A percentile compares a stretch with the other conserved stretches of the same genome.
These are phyloP conservation scores for Microctenopoma stevenorrisi DNA, from an alignment of 2,797 vertebrate species.

Conservation along the genomic window DNA sequence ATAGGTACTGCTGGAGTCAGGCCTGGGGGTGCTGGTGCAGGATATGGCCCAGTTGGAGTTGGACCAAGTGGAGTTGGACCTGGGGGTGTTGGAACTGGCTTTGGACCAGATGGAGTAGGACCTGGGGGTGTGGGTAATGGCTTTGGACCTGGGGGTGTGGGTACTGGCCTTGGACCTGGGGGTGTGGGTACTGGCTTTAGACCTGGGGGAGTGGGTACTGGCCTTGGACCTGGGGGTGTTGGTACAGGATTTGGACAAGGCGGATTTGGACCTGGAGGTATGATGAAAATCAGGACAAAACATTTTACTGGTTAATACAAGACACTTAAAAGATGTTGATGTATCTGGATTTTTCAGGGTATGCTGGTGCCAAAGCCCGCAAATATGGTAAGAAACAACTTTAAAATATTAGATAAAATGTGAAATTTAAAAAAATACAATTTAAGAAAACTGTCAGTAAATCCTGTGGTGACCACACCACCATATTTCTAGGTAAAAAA, in stretches of 20 bases:
- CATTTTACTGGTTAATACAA: background rate
- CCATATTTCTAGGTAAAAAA: no score
- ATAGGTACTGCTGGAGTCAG: conserved; percentile 45
- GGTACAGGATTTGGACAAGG: conserved; percentile 46
- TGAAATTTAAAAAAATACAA: no score
- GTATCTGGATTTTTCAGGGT: conserved; percentile 62
- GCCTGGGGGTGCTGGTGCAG: conserved; percentile 43
- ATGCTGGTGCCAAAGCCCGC: conserved; percentile 78
- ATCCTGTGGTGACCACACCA: no score
- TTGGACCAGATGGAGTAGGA: conserved; percentile 42
- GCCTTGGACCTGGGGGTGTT: conserved; percentile 43
- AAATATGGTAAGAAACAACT: conserved; percentile 79
- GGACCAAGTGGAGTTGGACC: conserved; percentile 44
- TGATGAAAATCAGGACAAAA: background rate
- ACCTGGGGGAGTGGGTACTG: conserved; percentile 38
- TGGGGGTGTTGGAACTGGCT: conserved; percentile 33
- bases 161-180: conserved; percentile 27
- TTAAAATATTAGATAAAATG: no score
- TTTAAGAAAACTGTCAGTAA: no score
- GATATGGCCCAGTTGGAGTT: conserved; percentile 35
- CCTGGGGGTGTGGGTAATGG: conserved; percentile 23
- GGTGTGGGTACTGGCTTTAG: background rate
- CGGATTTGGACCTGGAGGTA: conserved; percentile 41
- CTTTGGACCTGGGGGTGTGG: background rate
- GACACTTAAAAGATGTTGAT: background rate